These are phyloP conservation scores for Dascillus cervinus DNA, from an alignment of 2,888 invertebrate genomes.

Conservation along the genomic window DNA sequence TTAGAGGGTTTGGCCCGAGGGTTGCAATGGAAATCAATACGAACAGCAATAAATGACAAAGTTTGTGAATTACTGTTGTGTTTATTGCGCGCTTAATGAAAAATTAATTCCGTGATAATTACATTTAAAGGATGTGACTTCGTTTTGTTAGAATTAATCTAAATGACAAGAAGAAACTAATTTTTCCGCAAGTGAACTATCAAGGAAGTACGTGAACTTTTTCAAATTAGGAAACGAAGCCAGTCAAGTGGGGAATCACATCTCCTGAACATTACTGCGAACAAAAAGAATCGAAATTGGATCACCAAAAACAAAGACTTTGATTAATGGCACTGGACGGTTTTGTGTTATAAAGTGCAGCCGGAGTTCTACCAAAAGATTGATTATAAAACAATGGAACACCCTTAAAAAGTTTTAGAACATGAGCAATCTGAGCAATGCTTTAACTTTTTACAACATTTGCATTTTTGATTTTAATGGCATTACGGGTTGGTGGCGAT, in stretches of 20 bases:
- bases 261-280: conserved; percentile 31
- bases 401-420: conserved; percentile 9
- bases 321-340: conserved; percentile 39
- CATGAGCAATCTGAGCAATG: conserved; percentile 10
- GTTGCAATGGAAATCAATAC: no score
- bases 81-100: no score
- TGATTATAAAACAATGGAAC: conserved; percentile 30
- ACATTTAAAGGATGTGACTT: no score
- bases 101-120: no score
- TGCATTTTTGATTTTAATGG: background rate
- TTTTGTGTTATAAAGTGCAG: conserved; percentile 34
- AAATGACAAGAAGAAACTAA: no score
- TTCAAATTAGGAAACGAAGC: conserved; percentile 26
- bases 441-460: conserved; percentile 7
- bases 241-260: conserved; percentile 32
- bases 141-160: no score
- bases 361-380: conserved; percentile 28
- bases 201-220: conserved; percentile 22
- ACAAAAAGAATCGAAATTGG: conserved; percentile 40
- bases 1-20: no score
- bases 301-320: conserved; percentile 40
- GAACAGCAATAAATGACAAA: no score
- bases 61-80: no score
- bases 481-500: no score
- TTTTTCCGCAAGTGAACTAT: no score